Conservation (phyloP, 2,113 vertebrate genomes). For the Bothrops jararaca region DNA sequence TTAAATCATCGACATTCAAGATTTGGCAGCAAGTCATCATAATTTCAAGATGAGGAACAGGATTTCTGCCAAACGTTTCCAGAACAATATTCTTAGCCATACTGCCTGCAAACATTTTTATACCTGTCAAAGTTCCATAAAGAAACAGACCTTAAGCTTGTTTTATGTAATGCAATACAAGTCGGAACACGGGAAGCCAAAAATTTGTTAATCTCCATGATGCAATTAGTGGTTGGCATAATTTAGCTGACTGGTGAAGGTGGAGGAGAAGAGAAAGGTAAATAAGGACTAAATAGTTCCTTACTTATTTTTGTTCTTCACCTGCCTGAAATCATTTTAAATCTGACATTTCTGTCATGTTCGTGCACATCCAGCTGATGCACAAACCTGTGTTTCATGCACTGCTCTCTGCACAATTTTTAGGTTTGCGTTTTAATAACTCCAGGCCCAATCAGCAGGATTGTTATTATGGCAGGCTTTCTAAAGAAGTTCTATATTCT, state of each 20-base stretch:
- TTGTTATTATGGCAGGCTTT: neutral
- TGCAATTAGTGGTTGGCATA: constrained; percentile 52
- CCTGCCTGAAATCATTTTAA: neutral
- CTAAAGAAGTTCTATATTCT: neutral
- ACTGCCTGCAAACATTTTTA: constrained; percentile 34
- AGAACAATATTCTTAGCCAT: constrained; percentile 40
- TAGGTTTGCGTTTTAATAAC: neutral
- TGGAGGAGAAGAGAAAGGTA: constrained; percentile 11
- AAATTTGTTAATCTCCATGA: constrained; percentile 40
- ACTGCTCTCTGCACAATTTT: neutral
- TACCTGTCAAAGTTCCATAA: constrained; percentile 25
- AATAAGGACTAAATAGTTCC: constrained; percentile 30
- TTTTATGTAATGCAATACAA: constrained; percentile 44
- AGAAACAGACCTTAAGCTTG: constrained; percentile 34
- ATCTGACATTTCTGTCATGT: neutral
- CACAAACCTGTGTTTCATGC: neutral
- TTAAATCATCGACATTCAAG: constrained; percentile 41
- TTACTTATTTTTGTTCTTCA: neutral
- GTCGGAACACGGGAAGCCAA: constrained; percentile 45
- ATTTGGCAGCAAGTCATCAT: constrained; percentile 39
- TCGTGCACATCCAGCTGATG: neutral
- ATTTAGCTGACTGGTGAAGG: constrained; percentile 32
- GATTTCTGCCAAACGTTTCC: constrained; percentile 34
- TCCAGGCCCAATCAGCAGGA: neutral
- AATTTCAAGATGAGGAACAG: constrained; percentile 41